These are phyloP conservation scores for Microctenopoma steveboyesi DNA, from an alignment of 2,797 vertebrate genomes.

Conservation along the genomic window DNA sequence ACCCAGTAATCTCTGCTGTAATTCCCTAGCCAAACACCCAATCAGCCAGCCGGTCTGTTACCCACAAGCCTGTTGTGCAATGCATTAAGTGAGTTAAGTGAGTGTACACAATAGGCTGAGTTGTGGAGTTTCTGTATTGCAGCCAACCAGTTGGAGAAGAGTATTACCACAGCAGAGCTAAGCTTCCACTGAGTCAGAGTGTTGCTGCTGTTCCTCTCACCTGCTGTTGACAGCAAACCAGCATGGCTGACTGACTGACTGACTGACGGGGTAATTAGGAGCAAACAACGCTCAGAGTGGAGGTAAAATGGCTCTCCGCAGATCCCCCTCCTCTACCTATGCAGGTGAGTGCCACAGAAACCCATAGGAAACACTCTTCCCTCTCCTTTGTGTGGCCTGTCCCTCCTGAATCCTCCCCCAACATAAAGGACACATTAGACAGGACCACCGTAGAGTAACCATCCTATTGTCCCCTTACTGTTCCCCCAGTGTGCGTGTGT, in stretches of 20 bases:
- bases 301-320: conserved; percentile 65
- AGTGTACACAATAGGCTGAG: conserved; percentile 54
- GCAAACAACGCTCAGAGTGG: conserved; percentile 16
- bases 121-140: conserved; percentile 43
- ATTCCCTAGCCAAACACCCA: conserved; percentile 55
- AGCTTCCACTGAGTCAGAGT: conserved; percentile 55
- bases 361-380: conserved; percentile 39
- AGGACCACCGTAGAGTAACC: conserved; percentile 69
- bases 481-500: conserved; percentile 26
- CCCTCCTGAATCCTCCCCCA: conserved; percentile 52
- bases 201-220: conserved; percentile 49
- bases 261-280: conserved; percentile 21
- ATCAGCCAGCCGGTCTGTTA: conserved; percentile 47
- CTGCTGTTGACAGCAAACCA: conserved; percentile 48
- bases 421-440: conserved; percentile 62
- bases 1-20: conserved; percentile 67
- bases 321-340: conserved; percentile 65
- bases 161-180: conserved; percentile 61
- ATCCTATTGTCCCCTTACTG: conserved; percentile 57
- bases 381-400: conserved; percentile 57
- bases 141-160: conserved; percentile 50
- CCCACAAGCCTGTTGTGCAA: conserved; percentile 31
- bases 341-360: conserved; percentile 69
- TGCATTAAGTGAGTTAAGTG: conserved; percentile 47
- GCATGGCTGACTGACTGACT: conserved; percentile 41